These are phyloP conservation scores for Phocides pigmalion DNA, from an alignment of 1,140 invertebrate genomes.

Conservation along the genomic window DNA sequence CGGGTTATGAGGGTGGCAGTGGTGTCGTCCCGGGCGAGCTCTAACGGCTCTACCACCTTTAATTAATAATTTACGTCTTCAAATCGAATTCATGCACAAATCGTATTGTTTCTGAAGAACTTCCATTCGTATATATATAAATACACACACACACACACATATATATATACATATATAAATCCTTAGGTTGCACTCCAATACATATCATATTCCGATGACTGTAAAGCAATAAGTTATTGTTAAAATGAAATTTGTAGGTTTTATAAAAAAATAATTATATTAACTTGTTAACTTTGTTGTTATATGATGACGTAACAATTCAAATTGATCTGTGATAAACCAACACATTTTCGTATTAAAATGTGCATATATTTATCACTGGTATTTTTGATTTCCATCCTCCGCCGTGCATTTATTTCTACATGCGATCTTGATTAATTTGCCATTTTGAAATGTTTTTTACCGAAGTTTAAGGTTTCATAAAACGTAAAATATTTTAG, in stretches of 20 bases:
- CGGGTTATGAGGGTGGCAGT: too few species aligned
- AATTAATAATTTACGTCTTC: too few species aligned
- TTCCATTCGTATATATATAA: too few species aligned
- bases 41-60: too few species aligned
- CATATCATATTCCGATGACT: neutral
- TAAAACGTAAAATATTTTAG: neutral
- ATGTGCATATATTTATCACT: constrained; percentile 64
- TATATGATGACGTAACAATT: constrained; percentile 45
- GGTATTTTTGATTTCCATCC: constrained; percentile 66
- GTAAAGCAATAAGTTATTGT: neutral
- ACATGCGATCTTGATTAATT: neutral
- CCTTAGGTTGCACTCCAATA: neutral
- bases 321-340: constrained; percentile 66
- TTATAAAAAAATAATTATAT: constrained; percentile 25
- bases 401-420: constrained; percentile 33
- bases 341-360: constrained; percentile 80
- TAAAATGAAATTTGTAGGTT: constrained; percentile 10
- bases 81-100: too few species aligned
- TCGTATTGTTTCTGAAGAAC: too few species aligned
- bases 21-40: too few species aligned
- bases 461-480: neutral
- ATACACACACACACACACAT: too few species aligned
- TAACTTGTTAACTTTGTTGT: constrained; percentile 47
- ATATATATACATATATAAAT: too few species aligned
- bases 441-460: constrained; percentile 8